Evolutionary conservation across 2,113 vertebrate species (phyloP), one percentile per base, ranked within the genome.

Genomic region (Lutjanus erythropterus): DNA sequence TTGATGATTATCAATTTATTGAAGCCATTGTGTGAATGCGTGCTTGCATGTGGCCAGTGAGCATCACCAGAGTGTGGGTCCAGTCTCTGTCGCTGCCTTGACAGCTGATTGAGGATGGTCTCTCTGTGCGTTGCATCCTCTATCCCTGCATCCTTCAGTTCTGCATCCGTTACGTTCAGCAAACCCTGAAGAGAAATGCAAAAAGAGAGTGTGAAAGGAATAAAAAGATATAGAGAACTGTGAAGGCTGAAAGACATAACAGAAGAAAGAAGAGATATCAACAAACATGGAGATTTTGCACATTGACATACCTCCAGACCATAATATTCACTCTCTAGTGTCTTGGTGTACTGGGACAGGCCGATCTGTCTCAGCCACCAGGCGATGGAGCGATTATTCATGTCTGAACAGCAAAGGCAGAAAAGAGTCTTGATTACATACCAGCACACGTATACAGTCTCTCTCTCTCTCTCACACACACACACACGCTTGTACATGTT

Each of bases 301-400:
- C 9, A 15, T 58, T 47, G 16, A 59, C 79, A 9, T 79, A 95
- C 95, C 94, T 95, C 95, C 42, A 95, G 83, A 46, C 95, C 94
- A 59, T 94, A 95, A 80, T 91, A 94, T 84, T 93, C 91, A 2
- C 81, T 90, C 77, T 95, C 95, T n/a, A 95, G 91, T 3, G 44
- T 65, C 73, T 92, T 93, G 75, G 84, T 94, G 88, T 95, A 95
- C 86, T 95, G 94, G 2, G 94, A 83, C 53, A 95, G 90, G 41
- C 90, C 93, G 2, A 94, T 92, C 85, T 94, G 92, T 47, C 44
- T 87, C 75, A 95, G 91, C 94, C 94, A 95, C 93, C 94, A 95
- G 44, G 94, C 89, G n/a, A 95, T 95, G 46, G 95, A 95, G 58
- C 94, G 94, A 86, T 94, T 95, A 90, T 85, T 95, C 95, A 95